Base-by-base conservation (phyloP, 2,797 vertebrate species). In the Coreius guichenoti region DNA sequence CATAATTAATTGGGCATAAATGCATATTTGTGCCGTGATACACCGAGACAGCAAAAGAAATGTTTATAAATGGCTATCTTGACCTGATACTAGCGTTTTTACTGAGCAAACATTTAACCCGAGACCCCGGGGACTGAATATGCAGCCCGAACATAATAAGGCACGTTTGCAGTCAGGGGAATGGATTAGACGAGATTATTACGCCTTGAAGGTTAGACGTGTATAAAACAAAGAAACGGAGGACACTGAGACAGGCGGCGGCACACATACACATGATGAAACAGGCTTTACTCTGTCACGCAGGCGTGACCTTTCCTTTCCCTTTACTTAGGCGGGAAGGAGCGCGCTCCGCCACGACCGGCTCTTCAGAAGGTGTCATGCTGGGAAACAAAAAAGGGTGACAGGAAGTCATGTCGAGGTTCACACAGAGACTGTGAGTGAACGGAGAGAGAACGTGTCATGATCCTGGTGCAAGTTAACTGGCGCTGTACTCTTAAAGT, bases 141-240 rank as follows among this genome's bases (percentile, higher is more conserved):
- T 67, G 31, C 39, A 80, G 43, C 19, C 49, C 21, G 21, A 9
- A 26, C 54, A 61, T 61, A 43, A 77, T 87, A 67, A 83, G 16
- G 1, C 26, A 17, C 51, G 29, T 65, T 45, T 31, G 19, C 56
- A 79, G 79, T 91, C 92, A 91, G 90, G 92, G 92, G 92, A 90
- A 90, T 89, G 92, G 61, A 80, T 67, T 93, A 94, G 91, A 92
- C 88, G 87, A 89, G 90, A 89, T 93, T 91, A 94, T 93, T 92
- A 92, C 91, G 91, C 90, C 93, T 95, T 43, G 72, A 92, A 94
- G 92, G 91, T 90, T 88, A 92, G 77, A 87, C 88, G 83, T 86
- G 67, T 69, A 29, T 51, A 43, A 58, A 83, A 80, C 76, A 67
- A 58, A 85, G 49, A 83, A 49, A 63, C 23, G 4, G 63, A 85